Base-by-base conservation (phyloP, 1,140 invertebrate genomes). In the Diachasma alloeum region DNA sequence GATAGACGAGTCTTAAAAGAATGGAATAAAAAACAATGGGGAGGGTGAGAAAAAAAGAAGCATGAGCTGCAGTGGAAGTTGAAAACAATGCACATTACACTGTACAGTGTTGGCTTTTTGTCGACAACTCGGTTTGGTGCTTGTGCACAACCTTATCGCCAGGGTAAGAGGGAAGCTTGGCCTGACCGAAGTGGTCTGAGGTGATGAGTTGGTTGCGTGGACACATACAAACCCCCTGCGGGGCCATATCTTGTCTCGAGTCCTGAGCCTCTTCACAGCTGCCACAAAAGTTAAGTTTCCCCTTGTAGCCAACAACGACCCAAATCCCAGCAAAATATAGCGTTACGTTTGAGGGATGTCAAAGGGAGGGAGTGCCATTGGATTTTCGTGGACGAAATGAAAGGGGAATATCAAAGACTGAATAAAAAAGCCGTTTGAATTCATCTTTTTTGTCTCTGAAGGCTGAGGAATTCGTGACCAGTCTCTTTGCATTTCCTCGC, bases 141-240 rank as follows among this genome's bases (percentile, higher is more conserved):
- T 75, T 42, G 42, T 53, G n/a, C 22, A 9, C 48, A 44, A 31
- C 73, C 73, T 68, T 74, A 74, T 74, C 73, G 17, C 37, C 3
- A 31, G 26, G 22, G 63, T n/a, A 15, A 15, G 22, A 8, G 59
- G 59, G 15, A 15, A 17, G 53, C 4, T 63, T 74, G 74, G 63
- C 42, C 48, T 69, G 74, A 75, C 74, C 74, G 26, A 69, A 75
- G 66, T 69, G 74, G 19, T 63, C 26, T 63, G 19, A 26, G 59
- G 59, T 24, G 31, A 31, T 31, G 19, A 31, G 59, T 63, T 63
- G 59, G 59, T 31, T 63, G 59, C 59, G 59, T 63, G 59, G 59
- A 63, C 59, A 63, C 22, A 63, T 63, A 26, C 10, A 63, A 24
- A 24, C 15, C 22, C 59, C 59, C 19, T 19, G 48, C 1, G n/a